Conservation (phyloP, 1,140 invertebrate species). For the Phenacoccus solenopsis region DNA sequence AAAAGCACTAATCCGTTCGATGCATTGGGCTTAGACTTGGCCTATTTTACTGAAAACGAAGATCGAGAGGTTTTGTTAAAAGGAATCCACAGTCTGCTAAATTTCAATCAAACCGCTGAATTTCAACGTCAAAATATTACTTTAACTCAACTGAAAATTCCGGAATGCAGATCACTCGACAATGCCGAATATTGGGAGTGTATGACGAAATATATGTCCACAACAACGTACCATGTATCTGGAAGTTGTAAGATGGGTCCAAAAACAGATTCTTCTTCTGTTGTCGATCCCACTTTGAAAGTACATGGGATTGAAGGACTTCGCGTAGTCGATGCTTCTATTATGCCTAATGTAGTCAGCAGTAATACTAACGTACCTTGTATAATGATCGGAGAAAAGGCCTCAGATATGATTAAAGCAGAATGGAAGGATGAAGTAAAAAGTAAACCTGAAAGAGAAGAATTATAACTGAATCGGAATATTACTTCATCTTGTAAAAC, state of each 20-base stretch:
- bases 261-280: conserved; percentile 32
- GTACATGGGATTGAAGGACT: conserved; percentile 30
- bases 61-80: conserved; percentile 33
- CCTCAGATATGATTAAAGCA: conserved; percentile 60
- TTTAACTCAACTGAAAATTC: neutral
- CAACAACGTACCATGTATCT: conserved; percentile 29
- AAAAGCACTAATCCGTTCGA: conserved; percentile 40
- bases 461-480: too few relatives aligned
- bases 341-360: conserved; percentile 34
- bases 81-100: conserved; percentile 34
- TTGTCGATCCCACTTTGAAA: conserved; percentile 37
- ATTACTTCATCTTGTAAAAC: too few relatives aligned
- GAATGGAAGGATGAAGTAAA: conserved; percentile 35
- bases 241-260: conserved; percentile 26
- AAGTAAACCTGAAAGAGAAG: neutral
- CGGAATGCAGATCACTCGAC: conserved; percentile 25
- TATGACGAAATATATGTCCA: conserved; percentile 27
- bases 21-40: conserved; percentile 46
- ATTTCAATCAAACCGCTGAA: neutral
- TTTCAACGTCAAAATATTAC: neutral
- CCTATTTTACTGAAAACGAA: conserved; percentile 35
- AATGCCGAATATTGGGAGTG: conserved; percentile 30
- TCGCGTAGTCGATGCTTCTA: conserved; percentile 35
- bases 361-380: conserved; percentile 38
- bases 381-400: conserved; percentile 77